Percentiles rank a stretch among this genome's conserved stretches.
These are phyloP conservation scores for Melipona beecheii DNA, from an alignment of 2,888 invertebrate species.

Conservation along the genomic window DNA sequence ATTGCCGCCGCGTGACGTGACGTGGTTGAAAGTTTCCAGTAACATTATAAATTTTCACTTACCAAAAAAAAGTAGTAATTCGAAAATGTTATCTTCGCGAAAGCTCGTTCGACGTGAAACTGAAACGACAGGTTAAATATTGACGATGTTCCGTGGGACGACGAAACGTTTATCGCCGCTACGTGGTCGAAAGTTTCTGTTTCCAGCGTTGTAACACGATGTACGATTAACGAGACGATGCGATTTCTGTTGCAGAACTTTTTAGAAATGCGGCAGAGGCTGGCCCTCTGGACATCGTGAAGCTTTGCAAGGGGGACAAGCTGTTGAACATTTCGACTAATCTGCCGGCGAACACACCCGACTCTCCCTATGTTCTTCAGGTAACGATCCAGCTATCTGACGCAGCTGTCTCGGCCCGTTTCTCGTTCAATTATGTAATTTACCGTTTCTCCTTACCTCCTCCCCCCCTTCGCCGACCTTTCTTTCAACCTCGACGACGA, in stretches of 20 bases:
- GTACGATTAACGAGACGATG: no score
- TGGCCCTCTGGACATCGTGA: constrained; percentile 88
- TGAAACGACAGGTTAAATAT: background rate
- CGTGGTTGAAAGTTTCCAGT: no score
- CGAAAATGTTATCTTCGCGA: background rate
- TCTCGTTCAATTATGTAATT: constrained; percentile 17
- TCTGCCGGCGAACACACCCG: constrained; percentile 86
- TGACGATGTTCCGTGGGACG: background rate
- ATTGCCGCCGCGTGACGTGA: no score
- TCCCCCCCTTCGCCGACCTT: no score
- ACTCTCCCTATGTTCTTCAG: constrained; percentile 86
- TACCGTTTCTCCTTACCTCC: background rate
- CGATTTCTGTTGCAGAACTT: constrained; percentile 85
- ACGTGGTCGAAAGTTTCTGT: background rate
- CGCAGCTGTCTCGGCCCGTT: constrained; percentile 1
- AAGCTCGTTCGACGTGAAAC: background rate
- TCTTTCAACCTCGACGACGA: background rate
- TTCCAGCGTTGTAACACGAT: background rate
- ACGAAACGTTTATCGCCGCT: background rate
- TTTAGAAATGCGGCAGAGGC: constrained; percentile 89
- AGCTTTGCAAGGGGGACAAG: constrained; percentile 87
- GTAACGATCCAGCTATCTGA: constrained; percentile 72
- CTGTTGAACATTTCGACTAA: constrained; percentile 87
- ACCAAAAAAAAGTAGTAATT: no score
- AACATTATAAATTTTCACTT: no score